Evolutionary conservation across 1,140 invertebrate genomes (phyloP).

Genomic region (Scaptomyza montana): DNA sequence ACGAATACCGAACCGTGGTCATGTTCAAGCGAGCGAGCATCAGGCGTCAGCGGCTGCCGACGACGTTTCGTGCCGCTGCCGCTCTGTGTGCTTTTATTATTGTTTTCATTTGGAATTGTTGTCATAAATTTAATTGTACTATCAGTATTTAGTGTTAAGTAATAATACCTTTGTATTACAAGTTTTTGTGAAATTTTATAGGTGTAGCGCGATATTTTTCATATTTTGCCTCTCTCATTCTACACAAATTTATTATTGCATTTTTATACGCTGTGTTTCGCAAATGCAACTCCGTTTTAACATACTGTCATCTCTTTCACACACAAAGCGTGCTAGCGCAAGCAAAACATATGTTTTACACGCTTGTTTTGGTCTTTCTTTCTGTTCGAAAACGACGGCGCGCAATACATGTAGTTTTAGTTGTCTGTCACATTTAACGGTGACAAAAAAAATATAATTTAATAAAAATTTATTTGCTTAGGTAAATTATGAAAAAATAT

Average conservation of each 20-base stretch:
- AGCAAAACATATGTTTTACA: constrained; percentile 63
- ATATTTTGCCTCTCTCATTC: constrained; percentile 57
- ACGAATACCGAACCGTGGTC: constrained; percentile 67
- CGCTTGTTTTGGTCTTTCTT: constrained; percentile 57
- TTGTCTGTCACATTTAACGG: no score
- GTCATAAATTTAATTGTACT: not conserved
- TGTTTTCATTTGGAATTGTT: constrained; percentile 48
- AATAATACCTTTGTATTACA: constrained; percentile 3
- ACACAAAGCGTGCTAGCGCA: constrained; percentile 10
- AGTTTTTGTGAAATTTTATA: constrained; percentile 49
- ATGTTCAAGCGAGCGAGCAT: constrained; percentile 69
- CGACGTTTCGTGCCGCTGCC: constrained; percentile 41
- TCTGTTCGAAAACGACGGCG: constrained; percentile 22
- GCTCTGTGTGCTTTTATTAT: constrained; percentile 44
- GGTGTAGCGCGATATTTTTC: constrained; percentile 58
- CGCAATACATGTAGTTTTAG: not conserved
- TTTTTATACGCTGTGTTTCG: constrained; percentile 64
- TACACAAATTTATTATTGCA: constrained; percentile 74
- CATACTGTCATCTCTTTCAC: constrained; percentile 53
- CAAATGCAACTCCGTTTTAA: constrained; percentile 46
- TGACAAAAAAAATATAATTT: not conserved
- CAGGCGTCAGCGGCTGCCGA: constrained; percentile 67
- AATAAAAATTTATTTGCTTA: not conserved
- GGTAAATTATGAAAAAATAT: not conserved
- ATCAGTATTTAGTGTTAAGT: not conserved